Conservation (phyloP, 2,797 vertebrate species). For the Rhinogobio ventralis region DNA sequence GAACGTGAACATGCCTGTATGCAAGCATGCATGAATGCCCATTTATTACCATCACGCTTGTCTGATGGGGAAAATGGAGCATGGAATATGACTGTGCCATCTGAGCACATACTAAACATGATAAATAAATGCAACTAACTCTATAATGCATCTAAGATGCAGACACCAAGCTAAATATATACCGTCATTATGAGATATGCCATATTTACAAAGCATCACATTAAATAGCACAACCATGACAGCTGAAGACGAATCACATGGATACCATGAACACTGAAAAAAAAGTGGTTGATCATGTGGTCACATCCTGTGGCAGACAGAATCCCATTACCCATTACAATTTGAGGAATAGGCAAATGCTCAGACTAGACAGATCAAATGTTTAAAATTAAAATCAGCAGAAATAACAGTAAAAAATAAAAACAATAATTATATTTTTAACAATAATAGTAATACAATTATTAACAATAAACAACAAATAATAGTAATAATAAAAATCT, state of each 20-base stretch:
- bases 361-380: not conserved
- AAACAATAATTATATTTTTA: not conserved
- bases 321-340: too few species aligned
- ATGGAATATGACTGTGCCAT: constrained; percentile 25
- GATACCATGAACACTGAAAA: not conserved
- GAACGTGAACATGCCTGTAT: not conserved
- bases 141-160: not conserved
- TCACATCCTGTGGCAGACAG: not conserved
- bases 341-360: not conserved
- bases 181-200: not conserved
- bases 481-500: too few species aligned
- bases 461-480: not conserved
- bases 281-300: not conserved
- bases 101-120: not conserved
- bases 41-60: not conserved
- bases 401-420: not conserved
- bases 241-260: constrained; percentile 22
- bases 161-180: not conserved
- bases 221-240: constrained; percentile 18
- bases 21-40: constrained; percentile 3
- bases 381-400: not conserved
- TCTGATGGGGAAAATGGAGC: constrained; percentile 18
- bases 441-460: not conserved
- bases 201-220: constrained; percentile 10
- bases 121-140: constrained; percentile 15